phyloP scores from a whole-genome alignment of 2,113 vertebrate species.

The Microcebus murinus region DNA sequence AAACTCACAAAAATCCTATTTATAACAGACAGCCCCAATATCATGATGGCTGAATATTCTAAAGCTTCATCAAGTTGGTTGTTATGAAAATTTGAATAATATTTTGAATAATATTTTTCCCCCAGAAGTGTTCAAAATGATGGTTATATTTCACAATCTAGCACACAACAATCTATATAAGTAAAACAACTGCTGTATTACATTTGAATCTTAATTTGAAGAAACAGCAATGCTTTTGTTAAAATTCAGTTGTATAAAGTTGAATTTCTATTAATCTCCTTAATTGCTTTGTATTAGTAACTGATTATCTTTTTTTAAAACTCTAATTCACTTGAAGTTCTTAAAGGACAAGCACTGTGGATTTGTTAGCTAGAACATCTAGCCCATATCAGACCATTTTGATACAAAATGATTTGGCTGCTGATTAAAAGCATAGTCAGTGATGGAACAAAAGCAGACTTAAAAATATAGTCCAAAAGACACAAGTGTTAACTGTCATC shows the following conservation, averaged over 20 bases:
- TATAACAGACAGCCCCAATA: neutral
- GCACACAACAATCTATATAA: neutral
- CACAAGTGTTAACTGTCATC: neutral
- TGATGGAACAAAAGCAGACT: neutral
- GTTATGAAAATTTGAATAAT: neutral
- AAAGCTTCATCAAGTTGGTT: neutral
- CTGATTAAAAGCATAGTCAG: neutral
- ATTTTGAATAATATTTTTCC: neutral
- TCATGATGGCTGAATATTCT: neutral
- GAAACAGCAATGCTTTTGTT: neutral
- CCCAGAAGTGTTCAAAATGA: neutral
- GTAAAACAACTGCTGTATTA: neutral
- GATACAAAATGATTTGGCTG: neutral
- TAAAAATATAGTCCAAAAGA: neutral
- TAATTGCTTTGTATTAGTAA: too few relatives aligned
- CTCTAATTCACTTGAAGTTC: neutral
- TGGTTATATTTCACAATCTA: neutral
- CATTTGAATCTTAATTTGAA: neutral
- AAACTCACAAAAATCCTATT: neutral
- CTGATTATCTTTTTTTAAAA: neutral
- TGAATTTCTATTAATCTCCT: neutral
- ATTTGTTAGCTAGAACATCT: neutral
- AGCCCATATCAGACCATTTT: neutral
- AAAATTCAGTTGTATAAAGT: neutral
- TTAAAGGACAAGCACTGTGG: neutral